Evolutionary conservation across 53 echinoderm and acorn worm genomes (phyloP).

Genomic region (Holothuria scabra): DNA sequence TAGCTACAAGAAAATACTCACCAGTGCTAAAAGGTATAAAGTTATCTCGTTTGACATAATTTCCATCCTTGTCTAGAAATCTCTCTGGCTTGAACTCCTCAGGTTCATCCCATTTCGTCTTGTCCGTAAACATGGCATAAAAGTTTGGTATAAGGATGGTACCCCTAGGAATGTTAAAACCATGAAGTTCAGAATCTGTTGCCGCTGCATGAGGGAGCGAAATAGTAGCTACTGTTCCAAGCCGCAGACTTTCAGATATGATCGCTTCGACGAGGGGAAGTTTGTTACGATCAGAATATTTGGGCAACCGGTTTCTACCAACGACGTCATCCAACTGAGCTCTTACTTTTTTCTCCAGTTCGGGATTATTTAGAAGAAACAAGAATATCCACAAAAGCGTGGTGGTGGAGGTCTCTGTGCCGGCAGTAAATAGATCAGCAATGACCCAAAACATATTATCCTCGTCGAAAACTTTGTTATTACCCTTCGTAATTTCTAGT

Average conservation of each 20-base stretch:
- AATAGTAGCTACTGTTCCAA: slow-evolving; percentile 11
- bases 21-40: slow-evolving; percentile 42
- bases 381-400: slow-evolving; percentile 7
- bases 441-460: slow-evolving; percentile 38
- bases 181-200: background rate
- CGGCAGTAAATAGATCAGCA: slow-evolving; percentile 32
- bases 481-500: background rate
- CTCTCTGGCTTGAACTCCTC: slow-evolving; percentile 15
- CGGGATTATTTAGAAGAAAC: slow-evolving; percentile 18
- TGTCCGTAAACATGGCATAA: background rate
- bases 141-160: slow-evolving; percentile 17
- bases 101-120: slow-evolving; percentile 5
- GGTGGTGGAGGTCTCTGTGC: slow-evolving; percentile 28
- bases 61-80: slow-evolving; percentile 33
- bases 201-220: slow-evolving; percentile 24
- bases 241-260: slow-evolving; percentile 14
- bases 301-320: slow-evolving; percentile 6
- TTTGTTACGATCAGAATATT: slow-evolving; percentile 20
- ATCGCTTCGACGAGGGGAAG: slow-evolving; percentile 16
- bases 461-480: background rate
- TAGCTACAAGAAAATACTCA: background rate
- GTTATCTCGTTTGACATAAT: slow-evolving; percentile 11
- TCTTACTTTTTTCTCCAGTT: background rate
- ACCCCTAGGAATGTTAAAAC: slow-evolving; percentile 16
- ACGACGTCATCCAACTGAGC: background rate